Conservation (phyloP, 64 coral and sea anemone genomes). For the Anthopleura sola region DNA sequence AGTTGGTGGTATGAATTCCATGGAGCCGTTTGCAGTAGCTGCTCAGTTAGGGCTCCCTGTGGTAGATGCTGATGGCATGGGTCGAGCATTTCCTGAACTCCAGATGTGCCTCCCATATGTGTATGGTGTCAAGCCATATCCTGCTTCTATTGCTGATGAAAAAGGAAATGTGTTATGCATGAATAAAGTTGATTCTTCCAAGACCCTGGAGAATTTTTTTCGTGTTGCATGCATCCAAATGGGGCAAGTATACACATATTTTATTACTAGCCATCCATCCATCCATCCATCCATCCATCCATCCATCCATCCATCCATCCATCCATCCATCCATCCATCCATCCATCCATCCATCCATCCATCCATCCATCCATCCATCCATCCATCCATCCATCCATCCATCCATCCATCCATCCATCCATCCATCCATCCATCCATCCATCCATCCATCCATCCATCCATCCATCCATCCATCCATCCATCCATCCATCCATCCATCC, state of each 20-base stretch:
- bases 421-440: too few relatives aligned
- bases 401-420: too few relatives aligned
- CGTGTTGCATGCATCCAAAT: constrained; percentile 42
- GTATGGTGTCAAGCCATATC: constrained; percentile 58
- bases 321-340: too few relatives aligned
- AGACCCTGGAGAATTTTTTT: constrained; percentile 68
- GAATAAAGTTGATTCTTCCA: constrained; percentile 47
- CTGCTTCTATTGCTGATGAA: constrained; percentile 49
- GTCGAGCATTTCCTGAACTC: constrained; percentile 91
- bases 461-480: too few relatives aligned
- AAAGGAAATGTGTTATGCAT: constrained; percentile 42
- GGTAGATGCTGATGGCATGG: constrained; percentile 97
- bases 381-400: too few relatives aligned
- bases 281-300: background rate
- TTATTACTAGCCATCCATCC: background rate
- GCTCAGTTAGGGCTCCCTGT: constrained; percentile 75
- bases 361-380: too few relatives aligned
- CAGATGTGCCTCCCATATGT: constrained; percentile 90
- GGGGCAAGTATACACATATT: constrained; percentile 52
- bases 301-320: background rate
- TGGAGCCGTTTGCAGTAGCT: constrained; percentile 69
- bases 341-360: too few relatives aligned
- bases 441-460: too few relatives aligned
- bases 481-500: too few relatives aligned
- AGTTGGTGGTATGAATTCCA: constrained; percentile 85